Evolutionary conservation across 2,888 invertebrate genomes (phyloP).

Genomic region (Crossocerus cetratus): DNA sequence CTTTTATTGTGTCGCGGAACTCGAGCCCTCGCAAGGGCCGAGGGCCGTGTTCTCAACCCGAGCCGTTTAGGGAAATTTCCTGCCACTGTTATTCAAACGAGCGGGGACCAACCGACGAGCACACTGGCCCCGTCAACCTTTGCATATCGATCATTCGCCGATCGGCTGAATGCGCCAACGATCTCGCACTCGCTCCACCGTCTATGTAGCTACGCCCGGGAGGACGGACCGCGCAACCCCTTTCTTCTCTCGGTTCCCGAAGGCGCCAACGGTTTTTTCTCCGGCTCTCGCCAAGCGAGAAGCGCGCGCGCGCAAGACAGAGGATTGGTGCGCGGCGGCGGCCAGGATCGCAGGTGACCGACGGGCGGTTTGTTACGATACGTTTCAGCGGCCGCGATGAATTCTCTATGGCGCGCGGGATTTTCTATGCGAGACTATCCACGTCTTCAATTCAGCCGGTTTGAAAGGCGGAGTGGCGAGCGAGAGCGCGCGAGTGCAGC

Average conservation of each 20-base stretch:
- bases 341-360: neutral
- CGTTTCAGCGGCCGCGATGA: neutral
- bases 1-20: conserved; percentile 74
- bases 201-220: neutral
- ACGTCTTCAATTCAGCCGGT: too few species aligned
- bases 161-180: conserved; percentile 66
- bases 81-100: conserved; percentile 76
- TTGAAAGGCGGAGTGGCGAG: neutral
- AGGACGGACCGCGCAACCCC: conserved; percentile 51
- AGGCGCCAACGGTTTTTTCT: conserved; percentile 66
- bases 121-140: conserved; percentile 53
- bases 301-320: too few species aligned
- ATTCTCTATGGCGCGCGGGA: conserved; percentile 1
- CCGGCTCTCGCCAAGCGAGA: neutral
- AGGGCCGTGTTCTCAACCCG: conserved; percentile 51
- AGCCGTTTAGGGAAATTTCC: conserved; percentile 76
- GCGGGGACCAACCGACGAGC: conserved; percentile 67
- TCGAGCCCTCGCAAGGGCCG: conserved; percentile 56
- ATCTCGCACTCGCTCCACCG: conserved; percentile 7
- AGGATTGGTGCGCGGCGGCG: too few species aligned
- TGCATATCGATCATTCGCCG: conserved; percentile 75
- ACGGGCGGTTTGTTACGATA: neutral
- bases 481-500: neutral
- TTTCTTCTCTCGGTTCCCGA: conserved; percentile 41
- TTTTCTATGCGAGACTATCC: neutral